Evolutionary conservation across 2,113 vertebrate species (phyloP), one percentile per base, ranked within the genome.

Genomic region (Probosciger aterrimus): DNA sequence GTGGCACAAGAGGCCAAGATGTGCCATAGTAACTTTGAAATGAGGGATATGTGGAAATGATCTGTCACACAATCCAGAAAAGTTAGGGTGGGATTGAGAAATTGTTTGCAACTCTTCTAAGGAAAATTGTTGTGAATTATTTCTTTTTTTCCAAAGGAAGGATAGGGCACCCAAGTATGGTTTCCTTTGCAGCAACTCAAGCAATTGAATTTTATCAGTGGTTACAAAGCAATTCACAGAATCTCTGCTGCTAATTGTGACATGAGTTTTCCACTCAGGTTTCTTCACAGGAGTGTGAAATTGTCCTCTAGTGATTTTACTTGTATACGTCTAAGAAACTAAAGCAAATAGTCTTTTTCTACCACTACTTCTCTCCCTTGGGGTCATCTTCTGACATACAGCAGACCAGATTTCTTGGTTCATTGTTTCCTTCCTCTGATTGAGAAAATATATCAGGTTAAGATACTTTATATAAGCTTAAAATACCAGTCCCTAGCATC

Each of bases 361-460:
- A 9, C 63, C 75, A 47, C 62, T 69, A 30, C 20, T 79, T 74
- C 44, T 88, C 23, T 68, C 39, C 47, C 20, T 60, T 78, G 57
- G 63, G 55, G 77, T 92, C 84, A 69, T 78, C 52, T 39, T 46
- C 73, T 89, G 75, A 60, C 33, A 60, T 70, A 82, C 7, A 70
- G 76, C 49, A 87, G 82, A 69, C 9, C 35, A 80, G 41, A 65
- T 77, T 96, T 95, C 82, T 81, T 84, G 33, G 71, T 83, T 80
- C 59, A 82, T 74, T 23, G 18, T 75, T 93, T 87, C 52, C 59
- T 85, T 95, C 41, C 15, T 78, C 50, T 67, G 55, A 70, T 11
- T 81, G 52, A 63, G 52, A 75, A 82, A 68, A 93, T 94, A 90
- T 44, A 18, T 92, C 85, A 90, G 18, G 50, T 87, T 84, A 92